A percentile compares a stretch with the other conserved stretches of the same genome.
phyloP scores from a whole-genome alignment of 92 coral and sea anemone genomes.

The Epizoanthus fatuus region DNA sequence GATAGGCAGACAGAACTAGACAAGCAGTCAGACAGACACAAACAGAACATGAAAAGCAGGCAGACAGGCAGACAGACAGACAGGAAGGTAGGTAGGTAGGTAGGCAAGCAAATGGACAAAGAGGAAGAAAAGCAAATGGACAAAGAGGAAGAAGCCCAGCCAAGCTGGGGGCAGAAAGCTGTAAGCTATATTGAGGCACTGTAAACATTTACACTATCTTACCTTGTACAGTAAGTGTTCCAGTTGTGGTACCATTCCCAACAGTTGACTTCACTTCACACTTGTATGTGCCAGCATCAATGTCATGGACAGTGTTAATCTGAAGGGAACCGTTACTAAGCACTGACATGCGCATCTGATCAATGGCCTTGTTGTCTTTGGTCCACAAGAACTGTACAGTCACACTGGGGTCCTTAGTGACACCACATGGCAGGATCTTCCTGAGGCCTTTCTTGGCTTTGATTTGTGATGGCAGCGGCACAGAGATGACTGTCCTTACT shows the following conservation, averaged over 20 bases:
- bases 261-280: constrained; percentile 84
- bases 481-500: constrained; percentile 62
- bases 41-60: no score
- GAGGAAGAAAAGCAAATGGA: no score
- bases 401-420: constrained; percentile 75
- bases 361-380: constrained; percentile 73
- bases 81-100: no score
- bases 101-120: no score
- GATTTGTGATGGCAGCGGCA: constrained; percentile 75
- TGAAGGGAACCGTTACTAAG: constrained; percentile 81
- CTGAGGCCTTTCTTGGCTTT: constrained; percentile 81
- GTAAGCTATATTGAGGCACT: background rate
- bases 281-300: constrained; percentile 87
- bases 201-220: background rate
- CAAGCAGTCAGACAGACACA: no score
- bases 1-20: no score
- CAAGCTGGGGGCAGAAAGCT: background rate
- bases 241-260: constrained; percentile 92
- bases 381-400: constrained; percentile 84
- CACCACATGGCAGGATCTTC: constrained; percentile 77
- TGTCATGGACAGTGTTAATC: constrained; percentile 75
- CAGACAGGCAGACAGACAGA: no score
- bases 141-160: no score
- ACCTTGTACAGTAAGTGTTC: constrained; percentile 91
- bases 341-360: constrained; percentile 58